Evolutionary conservation across 2,888 invertebrate genomes (phyloP), one percentile per base, ranked within the genome.

Genomic region (Brachypalpus laphriformis): DNA sequence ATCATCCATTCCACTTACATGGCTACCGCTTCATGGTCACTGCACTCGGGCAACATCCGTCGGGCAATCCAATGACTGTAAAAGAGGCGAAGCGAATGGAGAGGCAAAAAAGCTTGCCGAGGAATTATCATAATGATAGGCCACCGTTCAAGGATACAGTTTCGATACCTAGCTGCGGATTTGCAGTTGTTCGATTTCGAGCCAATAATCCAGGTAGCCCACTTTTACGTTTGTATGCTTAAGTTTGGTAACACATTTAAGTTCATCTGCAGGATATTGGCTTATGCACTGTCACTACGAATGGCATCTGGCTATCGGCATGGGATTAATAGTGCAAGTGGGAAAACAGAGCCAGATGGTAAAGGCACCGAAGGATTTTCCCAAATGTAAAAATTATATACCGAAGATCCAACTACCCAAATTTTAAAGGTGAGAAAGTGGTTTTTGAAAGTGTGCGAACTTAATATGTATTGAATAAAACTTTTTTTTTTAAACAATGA

Each of bases 341-440:
- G 90, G 97, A 0, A 93, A 94, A 56, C 89, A 92, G 34, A 90
- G 92, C 20, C 94, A 97, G 88, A 94, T 96, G 91, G 94, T 94
- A 0, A 91, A 93, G 59, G 93, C 94, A 0, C 97, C 97, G 0
- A 47, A 18, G 4, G 94, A 95, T 89, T 97, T 97, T 89, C 97
- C 97, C 0, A 94, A 94, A 87, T 97, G 97, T 89, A 96, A 96
- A 9, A 95, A 95, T 75, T 97, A 94, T 90, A 93, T 95, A 22
- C 89, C 89, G 3, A 51, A 59, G 31, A 74, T 88, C 14, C 68
- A 37, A 22, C 14, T 28, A 11, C 76, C 75, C 0, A 40, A 34
- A 20, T 61, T 31, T 40, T 54, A 49, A 40, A 54, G 5, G 1
- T n/a, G 2, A 25, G 11, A 6, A 8, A 2, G 34, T 11, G 1